A percentile compares a stretch with the other conserved stretches of the same genome.
phyloP scores from a whole-genome alignment of 2,888 invertebrate species.

The Hirtodrosophila trivittata region DNA sequence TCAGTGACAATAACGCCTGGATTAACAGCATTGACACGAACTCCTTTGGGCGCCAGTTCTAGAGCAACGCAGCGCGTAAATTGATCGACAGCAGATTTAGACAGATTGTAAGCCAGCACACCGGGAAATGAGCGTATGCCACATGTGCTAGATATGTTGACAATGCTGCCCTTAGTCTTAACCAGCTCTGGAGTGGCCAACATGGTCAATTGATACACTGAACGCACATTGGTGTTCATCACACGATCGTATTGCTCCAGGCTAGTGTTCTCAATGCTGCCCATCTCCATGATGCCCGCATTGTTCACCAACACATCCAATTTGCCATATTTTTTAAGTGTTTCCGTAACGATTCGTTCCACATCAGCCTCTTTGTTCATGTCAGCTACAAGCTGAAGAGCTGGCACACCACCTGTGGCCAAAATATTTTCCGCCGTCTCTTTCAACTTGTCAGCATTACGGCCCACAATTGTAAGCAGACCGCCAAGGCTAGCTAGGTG shows the following conservation, averaged over 20 bases:
- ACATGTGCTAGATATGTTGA: slow-evolving; percentile 97
- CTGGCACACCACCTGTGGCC: slow-evolving; percentile 76
- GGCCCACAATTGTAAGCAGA: slow-evolving; percentile 87
- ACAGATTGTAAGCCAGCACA: slow-evolving; percentile 94
- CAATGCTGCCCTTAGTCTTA: slow-evolving; percentile 92
- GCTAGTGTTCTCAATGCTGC: slow-evolving; percentile 92
- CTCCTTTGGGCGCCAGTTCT: slow-evolving; percentile 91
- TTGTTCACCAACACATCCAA: slow-evolving; percentile 94
- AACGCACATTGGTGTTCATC: slow-evolving; percentile 94
- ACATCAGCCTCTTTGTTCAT: slow-evolving; percentile 89
- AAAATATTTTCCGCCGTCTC: slow-evolving; percentile 85
- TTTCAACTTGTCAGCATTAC: slow-evolving; percentile 88
- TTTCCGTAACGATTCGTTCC: slow-evolving; percentile 88
- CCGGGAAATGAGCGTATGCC: slow-evolving; percentile 95
- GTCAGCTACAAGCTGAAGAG: slow-evolving; percentile 88
- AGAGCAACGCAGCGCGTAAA: slow-evolving; percentile 96
- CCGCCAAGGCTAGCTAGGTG: slow-evolving; percentile 88
- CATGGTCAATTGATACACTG: slow-evolving; percentile 92
- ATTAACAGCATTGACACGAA: slow-evolving; percentile 95
- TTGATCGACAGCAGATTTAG: slow-evolving; percentile 97
- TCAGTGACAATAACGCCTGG: slow-evolving; percentile 95
- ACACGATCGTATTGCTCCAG: slow-evolving; percentile 94
- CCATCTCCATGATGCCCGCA: slow-evolving; percentile 92
- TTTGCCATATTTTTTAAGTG: slow-evolving; percentile 89
- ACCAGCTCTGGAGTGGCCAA: slow-evolving; percentile 93